Evolutionary conservation across 2,113 vertebrate species (phyloP).

Genomic region (Ardeotis arabs): DNA sequence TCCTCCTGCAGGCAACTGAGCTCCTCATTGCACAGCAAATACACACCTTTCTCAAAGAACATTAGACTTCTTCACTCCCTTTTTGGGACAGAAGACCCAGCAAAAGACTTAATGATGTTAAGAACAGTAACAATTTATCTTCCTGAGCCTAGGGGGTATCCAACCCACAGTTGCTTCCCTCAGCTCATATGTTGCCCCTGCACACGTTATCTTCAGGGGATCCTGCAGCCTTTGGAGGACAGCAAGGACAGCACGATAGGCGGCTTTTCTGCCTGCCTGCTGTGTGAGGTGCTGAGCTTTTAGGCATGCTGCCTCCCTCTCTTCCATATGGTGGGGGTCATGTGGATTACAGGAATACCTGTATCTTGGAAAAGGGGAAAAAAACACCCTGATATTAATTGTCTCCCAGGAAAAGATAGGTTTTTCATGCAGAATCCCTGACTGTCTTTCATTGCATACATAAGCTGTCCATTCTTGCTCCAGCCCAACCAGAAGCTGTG

Average conservation of each 20-base stretch:
- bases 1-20: slow-evolving; percentile 22
- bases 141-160: background rate
- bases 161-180: background rate
- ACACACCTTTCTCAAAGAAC: background rate
- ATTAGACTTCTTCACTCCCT: background rate
- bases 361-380: background rate
- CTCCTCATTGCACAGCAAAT: background rate
- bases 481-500: background rate
- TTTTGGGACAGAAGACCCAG: background rate
- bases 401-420: background rate
- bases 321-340: fast-evolving
- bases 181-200: background rate
- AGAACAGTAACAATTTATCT: background rate
- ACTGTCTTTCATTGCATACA: background rate
- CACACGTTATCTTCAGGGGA: background rate
- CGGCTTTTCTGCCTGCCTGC: background rate
- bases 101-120: background rate
- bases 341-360: too few relatives aligned
- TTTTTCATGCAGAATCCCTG: background rate
- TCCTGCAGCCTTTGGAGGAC: background rate
- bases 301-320: background rate
- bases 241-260: background rate
- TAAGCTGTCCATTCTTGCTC: background rate
- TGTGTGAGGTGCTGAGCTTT: background rate
- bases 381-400: background rate